Evolutionary conservation across 2,888 invertebrate species (phyloP).

Genomic region (Lithosia quadra): DNA sequence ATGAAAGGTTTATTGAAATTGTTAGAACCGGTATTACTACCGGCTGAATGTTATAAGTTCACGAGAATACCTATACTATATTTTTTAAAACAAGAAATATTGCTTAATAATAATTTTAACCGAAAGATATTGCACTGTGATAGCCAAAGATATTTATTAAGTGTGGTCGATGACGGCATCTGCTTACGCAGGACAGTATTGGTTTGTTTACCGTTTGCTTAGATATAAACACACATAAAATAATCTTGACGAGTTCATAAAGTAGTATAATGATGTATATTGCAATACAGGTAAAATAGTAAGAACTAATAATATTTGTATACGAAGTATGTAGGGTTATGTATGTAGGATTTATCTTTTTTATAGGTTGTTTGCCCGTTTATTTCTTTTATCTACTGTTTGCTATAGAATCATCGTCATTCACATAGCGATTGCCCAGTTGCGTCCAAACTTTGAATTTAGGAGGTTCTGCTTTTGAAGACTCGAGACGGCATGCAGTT

Average conservation of each 20-base stretch:
- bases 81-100: not conserved
- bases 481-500: no score
- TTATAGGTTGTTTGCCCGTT: not conserved
- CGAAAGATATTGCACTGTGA: conserved; percentile 31
- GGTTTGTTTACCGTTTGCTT: conserved; percentile 18
- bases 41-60: not conserved
- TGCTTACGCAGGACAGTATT: conserved; percentile 18
- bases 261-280: not conserved
- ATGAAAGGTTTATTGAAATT: no score
- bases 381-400: no score
- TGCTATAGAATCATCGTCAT: no score
- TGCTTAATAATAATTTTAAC: not conserved
- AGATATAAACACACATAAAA: conserved; percentile 12
- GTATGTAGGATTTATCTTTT: not conserved
- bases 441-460: no score
- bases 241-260: not conserved
- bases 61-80: not conserved
- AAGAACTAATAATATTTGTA: not conserved
- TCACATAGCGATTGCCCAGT: no score
- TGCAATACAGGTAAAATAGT: not conserved
- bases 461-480: no score
- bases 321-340: no score
- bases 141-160: conserved; percentile 37
- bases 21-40: not conserved
- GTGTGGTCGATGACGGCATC: conserved; percentile 24